Base-by-base conservation (phyloP, 1,140 invertebrate species). In the Epicauta chinensis region DNA sequence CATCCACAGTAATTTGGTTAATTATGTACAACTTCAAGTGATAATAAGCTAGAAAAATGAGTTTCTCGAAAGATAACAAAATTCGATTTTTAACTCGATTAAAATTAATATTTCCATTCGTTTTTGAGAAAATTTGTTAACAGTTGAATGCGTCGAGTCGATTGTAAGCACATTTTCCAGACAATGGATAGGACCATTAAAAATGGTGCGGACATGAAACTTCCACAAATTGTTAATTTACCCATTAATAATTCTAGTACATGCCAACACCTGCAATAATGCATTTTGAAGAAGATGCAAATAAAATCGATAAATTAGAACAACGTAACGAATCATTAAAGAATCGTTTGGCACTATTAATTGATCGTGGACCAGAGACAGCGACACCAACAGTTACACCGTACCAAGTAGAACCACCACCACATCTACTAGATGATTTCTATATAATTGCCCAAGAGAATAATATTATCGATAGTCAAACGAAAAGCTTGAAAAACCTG, bases 371-470 rank as follows among this genome's bases (percentile, higher is more conserved):
- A 59, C 65, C 67, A 64, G 73, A 78, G 70, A 71, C 75, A n/a
- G n/a, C n/a, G n/a, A n/a, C n/a, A n/a, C n/a, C n/a, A 44, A 79
- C 80, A 52, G 74, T 80, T 6, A 75, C 76, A 65, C 74, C 79
- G 23, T 78, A 78, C 51, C 73, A 80, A 40, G 77, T 79, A 11
- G 78, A 80, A 43, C 79, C 86, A 3, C 82, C 89, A 2, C 63
- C 80, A 10, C 89, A 90, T 40, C 73, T 94, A 10, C 86, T 93
- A 64, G 92, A 95, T 73, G 92, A 95, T 68, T 95, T 95, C 74
- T 93, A 89, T 66, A 88, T 89, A 16, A 91, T 93, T 61, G 89
- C 91, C 23, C 83, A 90, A 67, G 91, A 84, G 76, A 79, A 72
- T 50, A 71, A 63, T 32, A 64, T 64, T 2, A 65, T 66, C n/a